Percentiles rank a stretch among this genome's conserved stretches.
Evolutionary conservation across 2,888 invertebrate species (phyloP).

Genomic region (Proisotoma minuta): DNA sequence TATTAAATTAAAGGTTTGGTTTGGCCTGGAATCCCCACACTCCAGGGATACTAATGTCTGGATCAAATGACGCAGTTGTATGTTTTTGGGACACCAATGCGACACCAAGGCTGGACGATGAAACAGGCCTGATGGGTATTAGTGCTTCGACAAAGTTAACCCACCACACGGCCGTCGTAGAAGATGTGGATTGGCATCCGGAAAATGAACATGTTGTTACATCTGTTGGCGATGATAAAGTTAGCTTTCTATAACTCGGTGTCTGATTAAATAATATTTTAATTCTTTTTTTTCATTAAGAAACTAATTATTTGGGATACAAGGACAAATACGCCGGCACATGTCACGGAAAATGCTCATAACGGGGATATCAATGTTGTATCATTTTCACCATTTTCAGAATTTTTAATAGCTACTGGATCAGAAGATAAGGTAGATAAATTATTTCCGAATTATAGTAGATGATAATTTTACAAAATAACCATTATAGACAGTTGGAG

Average conservation of each 20-base stretch:
- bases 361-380: slow-evolving; percentile 21
- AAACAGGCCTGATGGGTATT: neutral
- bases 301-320: slow-evolving; percentile 28
- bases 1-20: slow-evolving; percentile 24
- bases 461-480: neutral
- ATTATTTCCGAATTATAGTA: neutral
- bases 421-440: slow-evolving; percentile 22
- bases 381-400: slow-evolving; percentile 20
- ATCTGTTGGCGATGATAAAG: slow-evolving; percentile 27
- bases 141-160: slow-evolving; percentile 6
- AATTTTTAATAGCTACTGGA: slow-evolving; percentile 18
- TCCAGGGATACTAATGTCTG: slow-evolving; percentile 19
- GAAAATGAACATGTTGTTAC: slow-evolving; percentile 17
- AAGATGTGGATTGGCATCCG: slow-evolving; percentile 26
- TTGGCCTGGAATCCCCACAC: slow-evolving; percentile 20
- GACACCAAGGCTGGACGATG: slow-evolving; percentile 3
- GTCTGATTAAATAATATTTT: neutral
- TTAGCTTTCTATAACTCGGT: neutral
- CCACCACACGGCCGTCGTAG: slow-evolving; percentile 19
- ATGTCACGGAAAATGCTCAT: slow-evolving; percentile 16
- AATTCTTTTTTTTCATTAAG: slow-evolving; percentile 7
- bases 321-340: neutral
- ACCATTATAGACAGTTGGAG: slow-evolving; percentile 15
- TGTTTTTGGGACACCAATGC: slow-evolving; percentile 25
- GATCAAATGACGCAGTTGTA: slow-evolving; percentile 16